Base-by-base conservation (phyloP, 2,797 vertebrate species). In the Gallinago nigripennis region DNA sequence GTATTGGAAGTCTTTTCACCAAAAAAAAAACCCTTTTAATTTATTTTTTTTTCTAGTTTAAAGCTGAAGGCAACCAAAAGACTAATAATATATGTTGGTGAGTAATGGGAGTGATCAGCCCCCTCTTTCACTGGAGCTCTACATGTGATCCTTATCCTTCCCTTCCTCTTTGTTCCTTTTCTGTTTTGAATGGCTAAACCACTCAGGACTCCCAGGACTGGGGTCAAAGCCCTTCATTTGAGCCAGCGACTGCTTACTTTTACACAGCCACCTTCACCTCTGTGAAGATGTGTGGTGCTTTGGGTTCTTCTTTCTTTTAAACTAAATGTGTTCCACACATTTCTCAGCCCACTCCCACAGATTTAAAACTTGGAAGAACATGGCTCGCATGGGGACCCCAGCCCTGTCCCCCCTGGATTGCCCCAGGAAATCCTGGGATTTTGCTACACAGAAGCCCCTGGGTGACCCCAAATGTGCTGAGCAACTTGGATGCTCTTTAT, bases 381-480 rank as follows among this genome's bases (percentile, higher is more conserved):
- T 82, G 66, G 56, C 57, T 86, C 1, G 1, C 2, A 0, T 0
- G 0, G 12, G 11, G 6, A 2, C 25, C 28, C 13, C 0, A 3
- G 45, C 24, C 23, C 0, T 3, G 41, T 35, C 31, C 23, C 56
- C 10, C 4, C 11, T 57, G 50, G 12, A 33, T 14, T 50, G 17
- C 45, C 27, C 31, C 33, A 46, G 23, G 16, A 16, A 53, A 41
- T 54, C 7, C 39, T 1, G 2, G 24, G 6, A 6, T 57, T 6
- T 50, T 63, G 25, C 17, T 85, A 14, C 9, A 9, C 24, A 37
- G 41, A 35, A 79, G 19, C 25, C 18, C 35, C 30, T 9, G 15
- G 11, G 19, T 4, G 4, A 0, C 23, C 23, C 8, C 1, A 2
- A 25, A 8, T 10, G 16, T 25, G 27, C 14, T 64, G 50, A 83